Conservation (phyloP, 2,113 vertebrate genomes). For the Ptyas mucosa region DNA sequence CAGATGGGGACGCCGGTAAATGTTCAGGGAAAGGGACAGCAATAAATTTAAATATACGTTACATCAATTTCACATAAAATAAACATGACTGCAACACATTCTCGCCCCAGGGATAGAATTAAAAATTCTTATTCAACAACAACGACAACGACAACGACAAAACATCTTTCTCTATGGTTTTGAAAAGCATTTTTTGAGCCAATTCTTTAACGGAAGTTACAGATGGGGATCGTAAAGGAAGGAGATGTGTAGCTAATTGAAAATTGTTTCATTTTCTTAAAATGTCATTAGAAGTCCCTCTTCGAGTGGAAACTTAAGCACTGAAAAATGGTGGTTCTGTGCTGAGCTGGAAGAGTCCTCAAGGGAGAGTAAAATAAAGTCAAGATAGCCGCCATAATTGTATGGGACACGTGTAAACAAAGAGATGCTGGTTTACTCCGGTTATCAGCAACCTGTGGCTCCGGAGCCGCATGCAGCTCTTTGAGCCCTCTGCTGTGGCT, state of each 20-base stretch:
- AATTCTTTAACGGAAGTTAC: neutral
- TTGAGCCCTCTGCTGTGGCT: too few species aligned
- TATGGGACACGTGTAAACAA: neutral
- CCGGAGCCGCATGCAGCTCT: too few species aligned
- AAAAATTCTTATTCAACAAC: neutral
- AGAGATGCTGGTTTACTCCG: neutral
- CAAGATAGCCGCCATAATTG: neutral
- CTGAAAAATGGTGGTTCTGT: neutral
- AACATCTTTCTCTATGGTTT: neutral
- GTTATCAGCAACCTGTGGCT: too few species aligned
- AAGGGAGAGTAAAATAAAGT: neutral
- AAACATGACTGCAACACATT: neutral
- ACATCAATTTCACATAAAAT: neutral
- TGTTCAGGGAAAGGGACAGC: neutral
- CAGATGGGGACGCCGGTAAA: neutral
- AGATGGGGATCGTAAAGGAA: neutral
- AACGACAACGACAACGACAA: neutral
- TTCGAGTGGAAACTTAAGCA: neutral
- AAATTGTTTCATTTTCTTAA: neutral
- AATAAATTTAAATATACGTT: neutral
- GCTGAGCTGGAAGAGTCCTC: neutral
- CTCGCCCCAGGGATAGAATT: neutral
- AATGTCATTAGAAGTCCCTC: neutral
- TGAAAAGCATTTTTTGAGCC: neutral
- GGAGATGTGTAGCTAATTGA: neutral